A percentile compares a stretch with the other conserved stretches of the same genome.
Evolutionary conservation across 2,888 invertebrate genomes (phyloP).

Genomic region (Cistogaster globosa): DNA sequence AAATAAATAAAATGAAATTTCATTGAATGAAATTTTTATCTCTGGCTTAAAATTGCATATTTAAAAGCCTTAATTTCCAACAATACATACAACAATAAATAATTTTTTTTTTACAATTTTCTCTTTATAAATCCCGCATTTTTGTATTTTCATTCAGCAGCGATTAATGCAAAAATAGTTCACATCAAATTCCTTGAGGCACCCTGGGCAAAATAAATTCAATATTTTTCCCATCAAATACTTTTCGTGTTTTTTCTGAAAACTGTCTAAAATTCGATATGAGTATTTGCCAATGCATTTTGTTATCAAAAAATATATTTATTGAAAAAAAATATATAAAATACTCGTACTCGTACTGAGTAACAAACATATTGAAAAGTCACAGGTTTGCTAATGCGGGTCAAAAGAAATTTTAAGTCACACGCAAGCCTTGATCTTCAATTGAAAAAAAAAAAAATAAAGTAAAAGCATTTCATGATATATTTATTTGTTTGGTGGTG

Average conservation of each 20-base stretch:
- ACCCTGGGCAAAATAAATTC: conserved; percentile 25
- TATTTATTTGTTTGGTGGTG: conserved; percentile 35
- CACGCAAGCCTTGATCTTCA: conserved; percentile 58
- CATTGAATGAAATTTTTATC: background rate
- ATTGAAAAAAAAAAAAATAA: conserved; percentile 40
- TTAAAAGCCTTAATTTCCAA: background rate
- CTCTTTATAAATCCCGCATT: conserved; percentile 54
- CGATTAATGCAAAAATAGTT: conserved; percentile 48
- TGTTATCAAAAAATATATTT: conserved; percentile 50
- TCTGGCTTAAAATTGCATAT: background rate
- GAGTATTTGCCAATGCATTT: conserved; percentile 46
- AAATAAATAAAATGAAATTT: too few relatives aligned
- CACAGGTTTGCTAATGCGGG: conserved; percentile 66
- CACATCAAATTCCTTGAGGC: conserved; percentile 41
- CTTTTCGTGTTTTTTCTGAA: conserved; percentile 46
- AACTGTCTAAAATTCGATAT: conserved; percentile 51
- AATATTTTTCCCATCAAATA: conserved; percentile 56
- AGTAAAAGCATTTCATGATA: conserved; percentile 36
- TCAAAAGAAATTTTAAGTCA: conserved; percentile 54
- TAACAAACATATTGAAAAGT: conserved; percentile 37
- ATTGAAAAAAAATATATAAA: conserved; percentile 11
- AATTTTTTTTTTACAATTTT: conserved; percentile 21
- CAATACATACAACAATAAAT: background rate
- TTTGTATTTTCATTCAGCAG: conserved; percentile 9
- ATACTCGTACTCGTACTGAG: background rate